These are phyloP conservation scores for Petrocephalus sullivani DNA, from an alignment of 2,797 vertebrate species.

Conservation along the genomic window DNA sequence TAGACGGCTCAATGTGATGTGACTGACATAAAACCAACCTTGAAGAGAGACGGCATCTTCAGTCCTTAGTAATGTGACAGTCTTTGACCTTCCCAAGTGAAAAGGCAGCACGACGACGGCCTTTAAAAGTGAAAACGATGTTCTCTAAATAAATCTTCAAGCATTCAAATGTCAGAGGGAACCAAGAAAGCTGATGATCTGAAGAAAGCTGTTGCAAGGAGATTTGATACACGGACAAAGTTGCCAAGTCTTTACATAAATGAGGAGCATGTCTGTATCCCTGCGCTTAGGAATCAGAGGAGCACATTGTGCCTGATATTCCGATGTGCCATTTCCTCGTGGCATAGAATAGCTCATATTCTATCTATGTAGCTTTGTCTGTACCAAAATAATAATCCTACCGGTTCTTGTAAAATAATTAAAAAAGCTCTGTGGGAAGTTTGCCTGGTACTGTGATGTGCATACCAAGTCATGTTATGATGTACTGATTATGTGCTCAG, in stretches of 20 bases:
- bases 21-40: not conserved
- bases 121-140: not conserved
- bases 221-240: not conserved
- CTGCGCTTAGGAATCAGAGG: not conserved
- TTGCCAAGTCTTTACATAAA: not conserved
- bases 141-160: not conserved
- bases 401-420: not conserved
- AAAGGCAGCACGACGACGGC: not conserved
- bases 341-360: not conserved
- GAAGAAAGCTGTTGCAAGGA: not conserved
- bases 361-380: not conserved
- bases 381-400: not conserved
- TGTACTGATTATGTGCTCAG: not conserved
- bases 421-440: not conserved
- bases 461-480: not conserved
- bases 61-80: not conserved
- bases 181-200: conserved; percentile 6
- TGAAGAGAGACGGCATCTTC: not conserved
- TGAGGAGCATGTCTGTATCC: not conserved
- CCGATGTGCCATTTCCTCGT: not conserved
- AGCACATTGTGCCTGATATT: not conserved
- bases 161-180: conserved; percentile 4
- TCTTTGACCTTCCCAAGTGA: conserved; percentile 15
- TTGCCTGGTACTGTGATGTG: not conserved
- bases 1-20: not conserved